phyloP scores from a whole-genome alignment of 2,113 vertebrate genomes.

The Nymphicus hollandicus region DNA sequence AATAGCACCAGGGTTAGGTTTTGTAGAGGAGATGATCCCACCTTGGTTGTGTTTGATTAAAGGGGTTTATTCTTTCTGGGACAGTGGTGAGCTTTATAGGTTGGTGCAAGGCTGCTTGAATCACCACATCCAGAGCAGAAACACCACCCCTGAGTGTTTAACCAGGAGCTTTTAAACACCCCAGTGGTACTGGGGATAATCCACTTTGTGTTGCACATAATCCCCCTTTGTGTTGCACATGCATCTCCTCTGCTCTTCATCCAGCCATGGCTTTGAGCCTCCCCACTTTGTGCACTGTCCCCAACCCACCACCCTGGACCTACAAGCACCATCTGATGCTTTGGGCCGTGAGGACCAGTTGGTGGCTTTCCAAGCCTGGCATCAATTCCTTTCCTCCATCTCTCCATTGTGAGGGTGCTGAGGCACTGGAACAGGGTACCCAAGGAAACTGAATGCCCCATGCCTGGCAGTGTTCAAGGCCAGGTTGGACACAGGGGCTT shows the following conservation, averaged over 20 bases:
- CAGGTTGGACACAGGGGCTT: not conserved
- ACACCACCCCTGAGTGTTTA: not conserved
- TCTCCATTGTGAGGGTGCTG: not conserved
- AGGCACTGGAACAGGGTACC: not conserved
- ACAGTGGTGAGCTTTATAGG: not conserved
- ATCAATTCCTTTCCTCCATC: not conserved
- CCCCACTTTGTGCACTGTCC: fast-evolving
- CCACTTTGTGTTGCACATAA: not conserved
- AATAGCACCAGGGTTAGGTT: fast-evolving
- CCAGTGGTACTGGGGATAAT: not conserved
- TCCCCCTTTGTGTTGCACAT: fast-evolving
- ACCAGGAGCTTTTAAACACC: not conserved
- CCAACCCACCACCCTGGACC: not conserved
- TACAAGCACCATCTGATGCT: not conserved
- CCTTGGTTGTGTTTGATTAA: not conserved
- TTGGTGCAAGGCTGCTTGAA: not conserved
- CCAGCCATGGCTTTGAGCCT: not conserved
- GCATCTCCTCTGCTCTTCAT: not conserved
- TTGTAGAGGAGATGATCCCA: not conserved
- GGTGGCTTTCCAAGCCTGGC: fast-evolving
- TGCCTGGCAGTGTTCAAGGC: not conserved
- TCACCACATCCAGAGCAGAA: not conserved
- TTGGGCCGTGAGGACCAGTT: fast-evolving
- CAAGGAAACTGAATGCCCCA: not conserved
- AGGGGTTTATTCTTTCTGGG: not conserved